A percentile compares a stretch with the other conserved stretches of the same genome.
These are phyloP conservation scores for Galerucella pusilla DNA, from an alignment of 2,888 invertebrate species.

Conservation along the genomic window DNA sequence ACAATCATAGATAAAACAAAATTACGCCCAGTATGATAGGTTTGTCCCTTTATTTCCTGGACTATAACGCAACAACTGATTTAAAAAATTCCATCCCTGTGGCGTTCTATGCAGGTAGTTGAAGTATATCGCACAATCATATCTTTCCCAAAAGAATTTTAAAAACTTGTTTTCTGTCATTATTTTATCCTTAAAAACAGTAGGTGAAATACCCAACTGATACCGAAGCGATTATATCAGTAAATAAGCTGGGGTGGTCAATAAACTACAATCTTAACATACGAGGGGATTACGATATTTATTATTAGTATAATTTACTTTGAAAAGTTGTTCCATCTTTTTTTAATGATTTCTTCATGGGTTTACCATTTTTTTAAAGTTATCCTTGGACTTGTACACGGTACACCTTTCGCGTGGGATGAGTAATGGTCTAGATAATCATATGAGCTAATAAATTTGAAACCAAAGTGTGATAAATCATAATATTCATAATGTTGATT, in stretches of 20 bases:
- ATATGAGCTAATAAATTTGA: not conserved
- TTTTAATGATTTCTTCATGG: not conserved
- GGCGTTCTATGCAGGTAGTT: constrained; percentile 10
- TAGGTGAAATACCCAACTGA: not conserved
- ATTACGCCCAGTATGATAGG: too few relatives aligned
- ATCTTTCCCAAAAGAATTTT: not conserved
- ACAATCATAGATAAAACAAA: too few relatives aligned
- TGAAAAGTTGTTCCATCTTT: not conserved
- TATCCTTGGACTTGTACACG: not conserved
- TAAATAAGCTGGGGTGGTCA: constrained; percentile 3
- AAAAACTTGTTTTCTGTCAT: constrained; percentile 3
- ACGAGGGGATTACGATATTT: not conserved
- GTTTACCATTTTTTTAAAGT: not conserved
- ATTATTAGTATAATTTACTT: not conserved
- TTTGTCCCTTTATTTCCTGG: not conserved
- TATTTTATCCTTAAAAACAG: not conserved
- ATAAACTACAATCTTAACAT: not conserved
- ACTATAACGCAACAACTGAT: not conserved
- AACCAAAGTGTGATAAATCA: not conserved
- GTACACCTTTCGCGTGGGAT: constrained; percentile 3
- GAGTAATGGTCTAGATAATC: not conserved
- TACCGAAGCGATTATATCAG: not conserved
- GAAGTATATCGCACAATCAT: not conserved
- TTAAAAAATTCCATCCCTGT: not conserved
- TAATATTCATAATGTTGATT: not conserved